Evolutionary conservation across 1,140 invertebrate species (phyloP).

Genomic region (Venturia canescens): DNA sequence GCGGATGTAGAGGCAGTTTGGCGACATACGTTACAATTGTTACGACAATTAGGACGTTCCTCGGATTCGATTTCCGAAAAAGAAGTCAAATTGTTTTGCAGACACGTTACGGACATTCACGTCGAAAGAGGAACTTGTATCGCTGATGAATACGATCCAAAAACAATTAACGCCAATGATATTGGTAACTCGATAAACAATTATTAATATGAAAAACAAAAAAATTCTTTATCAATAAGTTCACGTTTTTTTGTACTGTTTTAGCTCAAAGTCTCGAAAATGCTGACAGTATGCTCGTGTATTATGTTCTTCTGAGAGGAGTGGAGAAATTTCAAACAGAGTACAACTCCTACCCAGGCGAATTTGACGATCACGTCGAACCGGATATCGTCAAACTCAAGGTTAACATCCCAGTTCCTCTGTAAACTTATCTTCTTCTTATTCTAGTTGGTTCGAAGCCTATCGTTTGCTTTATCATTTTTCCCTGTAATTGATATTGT

Average conservation of each 20-base stretch:
- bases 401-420: slow-evolving; percentile 69
- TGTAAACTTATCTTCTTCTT: neutral
- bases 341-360: slow-evolving; percentile 94
- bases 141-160: slow-evolving; percentile 86
- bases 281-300: slow-evolving; percentile 91
- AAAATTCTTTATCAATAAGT: slow-evolving; percentile 14
- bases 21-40: slow-evolving; percentile 87
- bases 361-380: slow-evolving; percentile 91
- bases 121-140: slow-evolving; percentile 89
- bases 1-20: slow-evolving; percentile 90
- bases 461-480: no score
- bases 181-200: slow-evolving; percentile 73
- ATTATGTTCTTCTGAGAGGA: slow-evolving; percentile 93
- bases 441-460: neutral
- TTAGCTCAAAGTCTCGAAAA: slow-evolving; percentile 83
- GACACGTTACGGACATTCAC: slow-evolving; percentile 88
- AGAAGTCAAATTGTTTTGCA: slow-evolving; percentile 90
- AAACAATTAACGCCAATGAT: slow-evolving; percentile 77
- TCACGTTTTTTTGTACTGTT: slow-evolving; percentile 45
- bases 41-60: slow-evolving; percentile 86
- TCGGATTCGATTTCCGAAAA: slow-evolving; percentile 85
- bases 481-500: no score
- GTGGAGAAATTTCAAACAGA: slow-evolving; percentile 93
- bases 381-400: slow-evolving; percentile 93
- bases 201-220: neutral